Base-by-base conservation (phyloP, 2,113 vertebrate genomes). In the Ibidorhyncha struthersii region DNA sequence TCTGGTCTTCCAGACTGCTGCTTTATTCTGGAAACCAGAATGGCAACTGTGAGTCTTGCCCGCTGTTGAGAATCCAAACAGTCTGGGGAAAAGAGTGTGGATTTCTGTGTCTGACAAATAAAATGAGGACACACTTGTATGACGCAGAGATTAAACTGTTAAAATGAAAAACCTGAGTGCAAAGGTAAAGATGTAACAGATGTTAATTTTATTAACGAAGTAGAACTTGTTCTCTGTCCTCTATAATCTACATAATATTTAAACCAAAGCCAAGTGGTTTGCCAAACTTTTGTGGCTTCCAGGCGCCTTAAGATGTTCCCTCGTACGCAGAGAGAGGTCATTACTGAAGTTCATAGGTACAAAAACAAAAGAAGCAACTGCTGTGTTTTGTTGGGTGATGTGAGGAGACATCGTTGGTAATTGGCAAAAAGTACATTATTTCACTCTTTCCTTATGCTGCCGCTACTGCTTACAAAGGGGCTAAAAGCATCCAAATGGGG, bases 121-220 rank as follows among this genome's bases (percentile, higher is more conserved):
- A 84, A 86, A 61, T 26, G 40, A 93, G 53, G 74, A 47, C n/a
- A 30, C 10, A 5, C 22, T 63, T n/a, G 23, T 76, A 55, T 56
- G 72, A 55, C 55, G 83, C 47, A 29, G 76, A 91, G 84, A 86
- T 88, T 74, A 90, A 86, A 76, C 65, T 94, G 74, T 93, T 95
- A 89, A 95, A 95, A 72, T 81, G 23, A 95, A 89, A 95, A 93
- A 47, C 59, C 71, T n/a, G 36, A 93, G 76, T 88, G 91, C 90
- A 93, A 82, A 93, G 95, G 84, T 95, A 94, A 94, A 78, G 90
- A 86, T 93, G 83, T 90, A 96, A 86, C 84, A 76, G 90, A 90
- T 83, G 63, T 96, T 97, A 97, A 96, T 94, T 96, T 82, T 97
- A 66, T 97, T 96, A 96, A 95, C 93, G 76, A 90, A 97, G 92